Percentiles rank a stretch among this genome's conserved stretches.
These are phyloP conservation scores for Fregetta grallaria DNA, from an alignment of 2,113 vertebrate species.

Conservation along the genomic window DNA sequence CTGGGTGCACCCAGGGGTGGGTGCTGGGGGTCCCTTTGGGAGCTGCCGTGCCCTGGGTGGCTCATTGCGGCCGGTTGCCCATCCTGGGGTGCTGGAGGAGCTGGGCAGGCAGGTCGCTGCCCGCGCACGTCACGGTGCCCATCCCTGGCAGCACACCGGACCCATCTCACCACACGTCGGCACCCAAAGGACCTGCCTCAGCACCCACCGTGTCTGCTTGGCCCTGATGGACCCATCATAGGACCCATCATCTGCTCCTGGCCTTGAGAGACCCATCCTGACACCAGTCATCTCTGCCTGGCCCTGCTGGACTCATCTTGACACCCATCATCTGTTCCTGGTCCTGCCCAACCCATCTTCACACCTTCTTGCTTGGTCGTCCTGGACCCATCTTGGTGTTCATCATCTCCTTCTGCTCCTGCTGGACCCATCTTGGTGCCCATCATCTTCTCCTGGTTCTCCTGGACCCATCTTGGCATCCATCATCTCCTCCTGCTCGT, in stretches of 20 bases:
- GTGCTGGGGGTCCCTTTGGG: neutral
- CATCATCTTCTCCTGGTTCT: neutral
- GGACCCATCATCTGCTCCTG: neutral
- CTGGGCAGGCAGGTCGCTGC: neutral
- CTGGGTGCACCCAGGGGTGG: neutral
- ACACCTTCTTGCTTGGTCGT: neutral
- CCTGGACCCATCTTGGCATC: neutral
- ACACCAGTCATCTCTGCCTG: rapidly evolving
- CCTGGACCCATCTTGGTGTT: rapidly evolving
- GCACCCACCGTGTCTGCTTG: rapidly evolving
- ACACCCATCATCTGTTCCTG: too few species aligned
- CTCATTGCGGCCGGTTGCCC: rapidly evolving
- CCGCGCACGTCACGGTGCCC: rapidly evolving
- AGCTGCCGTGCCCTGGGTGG: neutral
- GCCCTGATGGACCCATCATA: neutral
- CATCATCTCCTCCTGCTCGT: neutral
- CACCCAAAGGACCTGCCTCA: neutral
- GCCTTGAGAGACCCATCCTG: neutral
- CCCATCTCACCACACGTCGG: rapidly evolving
- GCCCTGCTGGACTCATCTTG: neutral
- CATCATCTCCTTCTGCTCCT: neutral
- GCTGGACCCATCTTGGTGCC: neutral
- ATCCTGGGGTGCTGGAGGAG: neutral
- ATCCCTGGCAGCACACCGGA: neutral
- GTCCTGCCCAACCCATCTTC: neutral